Percentiles rank a stretch among this genome's conserved stretches.
These are phyloP conservation scores for Eilema depressum DNA, from an alignment of 2,888 invertebrate genomes.

Conservation along the genomic window DNA sequence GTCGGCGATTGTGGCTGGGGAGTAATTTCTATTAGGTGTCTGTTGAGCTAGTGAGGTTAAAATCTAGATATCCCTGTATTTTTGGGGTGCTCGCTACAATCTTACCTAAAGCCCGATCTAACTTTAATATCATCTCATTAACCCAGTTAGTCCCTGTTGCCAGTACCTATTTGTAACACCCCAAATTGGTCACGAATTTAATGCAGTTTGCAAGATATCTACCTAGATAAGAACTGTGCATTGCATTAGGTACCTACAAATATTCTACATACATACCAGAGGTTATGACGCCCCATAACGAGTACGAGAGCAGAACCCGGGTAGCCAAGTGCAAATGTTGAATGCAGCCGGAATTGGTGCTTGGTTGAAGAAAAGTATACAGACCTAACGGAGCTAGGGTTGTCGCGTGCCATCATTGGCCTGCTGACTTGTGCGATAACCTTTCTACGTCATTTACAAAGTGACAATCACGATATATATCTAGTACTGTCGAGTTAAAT, in stretches of 20 bases:
- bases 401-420: background rate
- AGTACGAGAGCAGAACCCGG: background rate
- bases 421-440: background rate
- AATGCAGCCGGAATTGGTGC: background rate
- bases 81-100: slow-evolving; percentile 18
- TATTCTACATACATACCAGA: too few species aligned
- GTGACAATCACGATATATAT: background rate
- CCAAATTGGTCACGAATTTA: too few species aligned
- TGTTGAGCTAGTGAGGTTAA: slow-evolving; percentile 41
- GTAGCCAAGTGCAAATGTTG: too few species aligned
- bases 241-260: too few species aligned
- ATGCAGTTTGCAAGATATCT: too few species aligned
- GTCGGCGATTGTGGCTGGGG: slow-evolving; percentile 43
- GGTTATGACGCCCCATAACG: background rate
- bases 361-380: background rate
- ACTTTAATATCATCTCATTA: background rate
- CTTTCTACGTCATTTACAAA: background rate
- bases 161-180: background rate
- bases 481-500: background rate
- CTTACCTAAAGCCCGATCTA: background rate
- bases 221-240: too few species aligned
- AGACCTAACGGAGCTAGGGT: background rate
- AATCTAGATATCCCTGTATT: slow-evolving; percentile 40
- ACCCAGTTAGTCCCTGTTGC: background rate
- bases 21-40: slow-evolving; percentile 50